These are phyloP conservation scores for Neodiprion fabricii DNA, from an alignment of 1,140 invertebrate genomes.

Conservation along the genomic window DNA sequence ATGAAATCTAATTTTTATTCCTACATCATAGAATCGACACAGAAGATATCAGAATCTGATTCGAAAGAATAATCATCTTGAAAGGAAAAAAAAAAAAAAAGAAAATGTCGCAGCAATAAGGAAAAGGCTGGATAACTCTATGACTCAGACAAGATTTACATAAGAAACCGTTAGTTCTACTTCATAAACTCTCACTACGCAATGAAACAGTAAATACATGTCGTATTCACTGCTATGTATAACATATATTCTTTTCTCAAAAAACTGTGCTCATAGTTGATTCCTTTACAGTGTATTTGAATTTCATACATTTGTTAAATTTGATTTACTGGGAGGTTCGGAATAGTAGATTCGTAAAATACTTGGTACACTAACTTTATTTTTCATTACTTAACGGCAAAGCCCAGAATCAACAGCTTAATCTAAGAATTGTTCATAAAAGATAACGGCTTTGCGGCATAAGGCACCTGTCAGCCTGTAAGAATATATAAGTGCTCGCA, in stretches of 20 bases:
- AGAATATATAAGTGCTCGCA: not conserved
- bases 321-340: no score
- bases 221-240: no score
- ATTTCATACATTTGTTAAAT: no score
- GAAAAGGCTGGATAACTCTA: no score
- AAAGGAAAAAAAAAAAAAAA: not conserved
- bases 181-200: not conserved
- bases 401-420: not conserved
- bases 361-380: not conserved
- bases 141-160: not conserved
- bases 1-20: no score
- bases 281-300: no score
- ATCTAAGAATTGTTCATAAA: not conserved
- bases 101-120: not conserved
- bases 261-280: no score
- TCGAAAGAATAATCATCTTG: not conserved
- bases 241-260: no score
- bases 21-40: no score
- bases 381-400: not conserved
- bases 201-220: not conserved
- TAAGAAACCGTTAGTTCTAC: not conserved
- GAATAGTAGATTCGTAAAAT: no score
- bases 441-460: not conserved
- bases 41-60: not conserved
- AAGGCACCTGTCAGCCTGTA: not conserved